Percentiles rank a stretch among this genome's conserved stretches.
These are phyloP conservation scores for Galbula dea DNA, from an alignment of 2,113 vertebrate genomes.

Conservation along the genomic window DNA sequence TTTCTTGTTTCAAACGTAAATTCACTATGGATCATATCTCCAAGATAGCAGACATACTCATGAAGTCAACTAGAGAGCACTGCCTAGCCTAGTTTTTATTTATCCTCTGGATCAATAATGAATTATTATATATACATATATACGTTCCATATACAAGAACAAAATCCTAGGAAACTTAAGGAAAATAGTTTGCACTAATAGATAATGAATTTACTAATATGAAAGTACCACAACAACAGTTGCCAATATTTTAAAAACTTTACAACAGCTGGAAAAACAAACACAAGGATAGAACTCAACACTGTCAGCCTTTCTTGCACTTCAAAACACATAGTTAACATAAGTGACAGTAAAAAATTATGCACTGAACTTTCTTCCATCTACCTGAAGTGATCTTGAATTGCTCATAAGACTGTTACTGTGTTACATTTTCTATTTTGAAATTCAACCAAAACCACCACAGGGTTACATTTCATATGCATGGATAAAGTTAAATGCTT, in stretches of 20 bases:
- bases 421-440: slow-evolving; percentile 24
- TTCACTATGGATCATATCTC: not conserved
- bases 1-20: not conserved
- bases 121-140: not conserved
- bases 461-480: slow-evolving; percentile 46
- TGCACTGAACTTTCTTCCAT: not conserved
- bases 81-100: not conserved
- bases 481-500: slow-evolving; percentile 41
- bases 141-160: not conserved
- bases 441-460: slow-evolving; percentile 66
- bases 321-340: not conserved
- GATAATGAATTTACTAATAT: not conserved
- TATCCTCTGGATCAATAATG: not conserved
- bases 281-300: not conserved
- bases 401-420: not conserved
- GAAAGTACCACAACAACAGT: not conserved
- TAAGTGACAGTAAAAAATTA: slow-evolving; percentile 17
- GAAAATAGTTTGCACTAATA: not conserved
- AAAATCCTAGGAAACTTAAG: not conserved
- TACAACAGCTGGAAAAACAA: not conserved
- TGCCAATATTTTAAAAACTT: not conserved
- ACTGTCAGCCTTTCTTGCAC: not conserved
- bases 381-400: slow-evolving; percentile 23
- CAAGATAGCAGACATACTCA: not conserved
- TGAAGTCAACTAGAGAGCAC: not conserved